phyloP scores from a whole-genome alignment of 2,113 vertebrate genomes.

The Mohoua ochrocephala region DNA sequence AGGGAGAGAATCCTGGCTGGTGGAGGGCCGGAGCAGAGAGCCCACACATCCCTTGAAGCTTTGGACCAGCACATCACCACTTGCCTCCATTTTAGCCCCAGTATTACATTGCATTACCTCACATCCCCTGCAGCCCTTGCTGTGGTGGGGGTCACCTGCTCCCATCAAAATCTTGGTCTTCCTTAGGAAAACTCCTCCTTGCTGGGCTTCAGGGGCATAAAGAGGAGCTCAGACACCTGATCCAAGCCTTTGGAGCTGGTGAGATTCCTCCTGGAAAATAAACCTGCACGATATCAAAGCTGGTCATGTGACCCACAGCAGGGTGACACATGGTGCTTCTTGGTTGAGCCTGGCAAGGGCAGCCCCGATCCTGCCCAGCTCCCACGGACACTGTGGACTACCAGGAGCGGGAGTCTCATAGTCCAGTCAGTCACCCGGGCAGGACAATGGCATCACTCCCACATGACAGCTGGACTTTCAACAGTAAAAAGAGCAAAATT shows the following conservation, averaged over 20 bases:
- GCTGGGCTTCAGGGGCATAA: accelerated
- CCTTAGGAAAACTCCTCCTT: neutral
- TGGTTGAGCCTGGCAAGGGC: neutral
- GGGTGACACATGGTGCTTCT: neutral
- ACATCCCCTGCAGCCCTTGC: neutral
- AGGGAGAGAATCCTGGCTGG: neutral
- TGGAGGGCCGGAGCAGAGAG: neutral
- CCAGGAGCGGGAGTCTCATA: neutral
- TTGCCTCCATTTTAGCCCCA: neutral
- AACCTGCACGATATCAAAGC: neutral
- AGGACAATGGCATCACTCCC: neutral
- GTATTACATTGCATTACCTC: accelerated
- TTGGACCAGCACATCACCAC: neutral
- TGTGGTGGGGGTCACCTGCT: neutral
- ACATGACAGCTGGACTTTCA: neutral
- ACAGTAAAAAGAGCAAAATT: neutral
- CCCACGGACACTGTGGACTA: neutral
- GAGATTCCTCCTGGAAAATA: neutral
- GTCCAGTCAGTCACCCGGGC: neutral
- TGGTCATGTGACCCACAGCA: accelerated
- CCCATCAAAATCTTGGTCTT: neutral
- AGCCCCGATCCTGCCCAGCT: neutral
- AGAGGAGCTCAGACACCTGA: neutral
- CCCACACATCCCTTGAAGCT: neutral
- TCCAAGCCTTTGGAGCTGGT: neutral